Evolutionary conservation across 2,888 invertebrate genomes (phyloP), one percentile per base, ranked within the genome.

Genomic region (Philhelius pedissequus): DNA sequence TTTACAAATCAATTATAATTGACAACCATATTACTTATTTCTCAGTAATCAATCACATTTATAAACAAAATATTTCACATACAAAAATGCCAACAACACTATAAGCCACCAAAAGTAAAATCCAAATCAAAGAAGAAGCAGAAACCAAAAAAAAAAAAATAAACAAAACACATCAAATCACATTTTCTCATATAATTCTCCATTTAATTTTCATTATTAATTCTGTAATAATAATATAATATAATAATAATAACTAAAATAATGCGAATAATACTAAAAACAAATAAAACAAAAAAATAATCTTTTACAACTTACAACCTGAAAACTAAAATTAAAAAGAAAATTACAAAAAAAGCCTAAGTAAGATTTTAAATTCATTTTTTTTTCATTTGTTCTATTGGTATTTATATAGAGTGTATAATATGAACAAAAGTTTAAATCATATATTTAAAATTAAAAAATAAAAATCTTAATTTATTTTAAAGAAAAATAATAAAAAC

Each of bases 241-340:
- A 80, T 70, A 70, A 73, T 73, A 79, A 71, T 82, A 81, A 84
- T 86, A 73, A 78, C 76, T 77, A 86, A 86, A 86, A 80, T 86
- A 86, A 87, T 86, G 82, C 76, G 79, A 86, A 87, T 84, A 87
- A 86, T 87, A 86, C 87, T 87, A 86, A 86, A 86, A 86, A 84
- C 84, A 86, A 86, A 68, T 74, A 86, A 86, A 86, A 84, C 84
- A 86, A 86, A 86, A 86, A 81, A 71, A 86, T 43, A 80, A 60
- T 81, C 82, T 82, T 82, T 86, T 86, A 84, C 84, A 84, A 80
- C 84, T 86, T 86, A 86, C 35, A 81, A 54, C 18, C 73, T 81
- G 81, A 79, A 74, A 81, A 64, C 9, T 64, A 48, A 86, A 86
- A 76, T 40, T 74, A 86, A 52, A 64, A 77, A n/a, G n/a, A 32